phyloP scores from a whole-genome alignment of 1,140 invertebrate genomes.

The Meloidogyne hapla region DNA sequence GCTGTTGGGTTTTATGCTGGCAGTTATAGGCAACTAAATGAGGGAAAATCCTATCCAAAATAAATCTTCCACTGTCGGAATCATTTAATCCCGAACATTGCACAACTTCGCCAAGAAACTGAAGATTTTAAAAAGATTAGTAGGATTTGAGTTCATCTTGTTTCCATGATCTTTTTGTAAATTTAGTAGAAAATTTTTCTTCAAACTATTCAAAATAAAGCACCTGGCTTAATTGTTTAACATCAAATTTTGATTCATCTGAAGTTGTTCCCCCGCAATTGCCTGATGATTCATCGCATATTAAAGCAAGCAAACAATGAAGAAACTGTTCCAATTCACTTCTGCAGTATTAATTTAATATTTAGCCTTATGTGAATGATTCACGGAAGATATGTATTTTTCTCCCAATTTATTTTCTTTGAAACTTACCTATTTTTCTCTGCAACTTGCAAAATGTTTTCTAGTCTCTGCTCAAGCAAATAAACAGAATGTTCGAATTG shows the following conservation, averaged over 20 bases:
- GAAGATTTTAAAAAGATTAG: background rate
- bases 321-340: constrained; percentile 15
- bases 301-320: constrained; percentile 7
- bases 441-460: background rate
- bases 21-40: background rate
- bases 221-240: constrained; percentile 8
- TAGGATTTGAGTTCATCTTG: too few species aligned
- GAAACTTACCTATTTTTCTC: constrained; percentile 5
- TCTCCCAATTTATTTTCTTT: background rate
- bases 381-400: background rate
- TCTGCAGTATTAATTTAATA: background rate
- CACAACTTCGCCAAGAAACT: constrained; percentile 8
- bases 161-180: background rate
- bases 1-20: background rate
- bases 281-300: background rate
- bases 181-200: background rate
- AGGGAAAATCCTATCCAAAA: constrained; percentile 14
- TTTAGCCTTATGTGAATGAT: background rate
- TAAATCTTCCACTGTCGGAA: background rate
- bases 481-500: constrained; percentile 9
- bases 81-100: background rate
- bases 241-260: constrained; percentile 22
- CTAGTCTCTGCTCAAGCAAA: background rate
- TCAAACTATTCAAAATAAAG: background rate
- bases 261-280: background rate